These are phyloP conservation scores for Zonotrichia albicollis DNA, from an alignment of 2,797 vertebrate species.

Conservation along the genomic window DNA sequence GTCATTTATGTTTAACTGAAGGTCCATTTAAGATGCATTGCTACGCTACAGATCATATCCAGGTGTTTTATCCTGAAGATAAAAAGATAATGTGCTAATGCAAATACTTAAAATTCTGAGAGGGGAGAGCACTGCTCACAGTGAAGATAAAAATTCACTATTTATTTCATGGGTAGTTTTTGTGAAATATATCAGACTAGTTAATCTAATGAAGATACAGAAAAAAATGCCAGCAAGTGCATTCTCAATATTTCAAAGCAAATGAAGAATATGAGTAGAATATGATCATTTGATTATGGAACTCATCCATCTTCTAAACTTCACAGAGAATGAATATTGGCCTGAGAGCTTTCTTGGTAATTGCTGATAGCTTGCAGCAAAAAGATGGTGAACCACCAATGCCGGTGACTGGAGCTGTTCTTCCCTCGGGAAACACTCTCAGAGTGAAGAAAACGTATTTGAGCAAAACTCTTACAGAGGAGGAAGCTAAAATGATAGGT, in stretches of 20 bases:
- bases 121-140: not conserved
- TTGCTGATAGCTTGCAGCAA: conserved; percentile 97
- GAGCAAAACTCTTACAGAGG: conserved; percentile 98
- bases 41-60: not conserved
- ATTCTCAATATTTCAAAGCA: not conserved
- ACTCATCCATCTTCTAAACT: conserved; percentile 14
- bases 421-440: conserved; percentile 96
- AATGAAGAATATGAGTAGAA: not conserved
- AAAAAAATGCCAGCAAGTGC: not conserved
- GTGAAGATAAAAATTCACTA: not conserved
- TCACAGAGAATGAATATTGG: conserved; percentile 98
- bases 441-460: conserved; percentile 98
- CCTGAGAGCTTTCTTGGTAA: conserved; percentile 94
- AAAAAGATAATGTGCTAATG: not conserved
- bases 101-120: not conserved
- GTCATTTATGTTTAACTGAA: not conserved
- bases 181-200: not conserved
- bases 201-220: not conserved
- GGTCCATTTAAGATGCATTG: not conserved
- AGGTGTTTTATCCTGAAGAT: not conserved
- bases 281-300: not conserved
- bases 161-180: not conserved
- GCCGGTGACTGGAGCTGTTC: conserved; percentile 96
- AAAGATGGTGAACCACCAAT: conserved; percentile 98
- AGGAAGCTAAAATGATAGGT: conserved; percentile 98